Evolutionary conservation across 2,113 vertebrate genomes (phyloP).

Genomic region (Leucoraja erinaceus): DNA sequence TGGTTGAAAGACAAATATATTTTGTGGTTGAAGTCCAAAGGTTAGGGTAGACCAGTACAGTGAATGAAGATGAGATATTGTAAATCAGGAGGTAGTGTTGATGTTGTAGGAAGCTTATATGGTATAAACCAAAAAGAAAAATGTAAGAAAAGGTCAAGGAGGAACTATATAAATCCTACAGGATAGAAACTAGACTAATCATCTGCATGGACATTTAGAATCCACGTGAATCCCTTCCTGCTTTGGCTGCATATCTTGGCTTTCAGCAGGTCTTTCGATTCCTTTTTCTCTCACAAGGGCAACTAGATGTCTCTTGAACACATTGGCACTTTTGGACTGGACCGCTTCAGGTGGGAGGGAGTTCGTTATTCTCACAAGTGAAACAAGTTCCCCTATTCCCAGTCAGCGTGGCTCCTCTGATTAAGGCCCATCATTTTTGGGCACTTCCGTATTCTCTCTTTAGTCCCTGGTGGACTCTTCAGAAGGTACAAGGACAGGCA

Average conservation of each 20-base stretch:
- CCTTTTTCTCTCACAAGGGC: background rate
- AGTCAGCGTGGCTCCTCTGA: too few species aligned
- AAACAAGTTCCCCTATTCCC: too few species aligned
- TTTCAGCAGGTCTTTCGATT: background rate
- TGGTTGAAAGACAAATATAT: background rate
- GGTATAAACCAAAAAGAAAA: background rate
- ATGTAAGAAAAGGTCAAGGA: background rate
- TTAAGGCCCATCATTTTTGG: too few species aligned
- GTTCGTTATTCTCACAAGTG: too few species aligned
- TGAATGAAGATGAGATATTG: background rate
- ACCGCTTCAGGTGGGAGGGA: too few species aligned
- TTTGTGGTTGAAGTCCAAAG: background rate
- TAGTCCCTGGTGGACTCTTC: too few species aligned
- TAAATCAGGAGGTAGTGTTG: background rate
- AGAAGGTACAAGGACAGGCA: too few species aligned
- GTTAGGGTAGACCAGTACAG: background rate
- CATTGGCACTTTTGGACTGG: background rate
- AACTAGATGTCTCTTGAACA: background rate
- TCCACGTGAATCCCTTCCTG: background rate
- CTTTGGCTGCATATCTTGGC: too few species aligned
- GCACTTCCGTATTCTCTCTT: too few species aligned
- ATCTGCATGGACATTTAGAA: too few species aligned
- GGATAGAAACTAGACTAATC: background rate
- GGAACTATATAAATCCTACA: background rate
- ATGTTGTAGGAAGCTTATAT: background rate